Evolutionary conservation across 2,888 invertebrate species (phyloP), one percentile per base, ranked within the genome.

Genomic region (Hedychridium roseum): DNA sequence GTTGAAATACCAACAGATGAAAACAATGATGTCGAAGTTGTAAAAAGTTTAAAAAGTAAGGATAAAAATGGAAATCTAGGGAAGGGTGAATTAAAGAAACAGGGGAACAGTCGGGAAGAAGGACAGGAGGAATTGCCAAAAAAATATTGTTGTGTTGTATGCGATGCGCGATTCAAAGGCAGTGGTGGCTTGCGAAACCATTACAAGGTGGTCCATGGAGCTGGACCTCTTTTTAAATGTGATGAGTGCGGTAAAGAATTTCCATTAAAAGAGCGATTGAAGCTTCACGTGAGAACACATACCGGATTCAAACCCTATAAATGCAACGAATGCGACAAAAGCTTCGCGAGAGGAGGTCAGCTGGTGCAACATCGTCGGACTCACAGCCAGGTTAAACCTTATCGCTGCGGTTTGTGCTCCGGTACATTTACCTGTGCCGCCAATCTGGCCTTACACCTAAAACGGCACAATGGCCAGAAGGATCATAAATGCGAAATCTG

Each of bases 401-500:
- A 86, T 68, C 82, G 83, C 37, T 92, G 92, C 69, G 82, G 84
- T 12, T 80, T 88, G 34, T 93, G 93, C 75, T 83, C 86, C 4
- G 84, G 88, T 38, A 85, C 85, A 35, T 92, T 90, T 76, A 86
- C 88, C 2, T 81, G 80, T 60, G 76, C 80, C 1, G 81, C 80
- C 2, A 82, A 82, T 60, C 60, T 82, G 2, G 74, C 79, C 3
- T 71, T 80, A 7, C 82, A 82, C 59, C 68, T 82, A 57, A 82
- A 82, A 71, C 83, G 88, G 0, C 92, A 92, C 79, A 82, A 86
- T 20, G 88, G 89, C 60, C 86, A 89, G 11, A 85, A 88, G 57
- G 90, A 91, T 71, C 89, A 86, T 76, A 85, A 88, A 23, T 93
- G 93, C 71, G 87, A 90, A 57, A 85, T 90, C 40, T 94, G 93